Evolutionary conservation across 1,140 invertebrate species (phyloP).

Genomic region (Drosophila busckii): DNA sequence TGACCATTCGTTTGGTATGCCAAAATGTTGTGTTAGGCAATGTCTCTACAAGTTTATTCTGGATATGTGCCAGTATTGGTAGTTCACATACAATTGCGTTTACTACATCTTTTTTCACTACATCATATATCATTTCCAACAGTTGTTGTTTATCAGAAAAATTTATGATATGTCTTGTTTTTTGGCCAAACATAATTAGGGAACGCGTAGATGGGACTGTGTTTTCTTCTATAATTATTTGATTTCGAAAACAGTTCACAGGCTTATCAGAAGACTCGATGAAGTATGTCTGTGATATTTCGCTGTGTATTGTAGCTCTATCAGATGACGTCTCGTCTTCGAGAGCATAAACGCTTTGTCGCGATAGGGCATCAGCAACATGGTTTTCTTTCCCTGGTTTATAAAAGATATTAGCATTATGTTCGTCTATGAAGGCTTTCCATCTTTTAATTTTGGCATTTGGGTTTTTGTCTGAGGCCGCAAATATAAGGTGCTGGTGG

Average conservation of each 20-base stretch:
- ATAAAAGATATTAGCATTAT: constrained; percentile 18
- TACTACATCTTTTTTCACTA: constrained; percentile 3
- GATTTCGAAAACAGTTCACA: constrained; percentile 17
- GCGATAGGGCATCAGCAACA: constrained; percentile 11
- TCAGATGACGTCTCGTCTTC: neutral
- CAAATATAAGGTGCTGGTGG: constrained; percentile 11
- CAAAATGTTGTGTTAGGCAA: no score
- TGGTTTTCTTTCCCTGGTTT: constrained; percentile 17
- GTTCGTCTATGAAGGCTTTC: constrained; percentile 28
- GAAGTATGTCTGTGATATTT: constrained; percentile 2
- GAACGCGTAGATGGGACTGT: no score
- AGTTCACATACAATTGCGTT: no score
- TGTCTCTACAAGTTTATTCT: no score
- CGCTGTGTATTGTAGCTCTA: constrained; percentile 15
- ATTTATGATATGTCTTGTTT: neutral
- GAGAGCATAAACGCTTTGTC: constrained; percentile 4
- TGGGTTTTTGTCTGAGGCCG: constrained; percentile 15
- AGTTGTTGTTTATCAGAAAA: neutral
- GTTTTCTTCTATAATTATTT: constrained; percentile 19
- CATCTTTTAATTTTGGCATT: constrained; percentile 7
- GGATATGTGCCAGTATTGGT: constrained; percentile 2
- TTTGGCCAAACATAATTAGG: neutral
- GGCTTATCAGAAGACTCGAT: constrained; percentile 11
- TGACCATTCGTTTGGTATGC: no score
- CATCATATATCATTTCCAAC: neutral